These are phyloP conservation scores for Argyra leucocephala DNA, from an alignment of 2,888 invertebrate genomes.

Conservation along the genomic window DNA sequence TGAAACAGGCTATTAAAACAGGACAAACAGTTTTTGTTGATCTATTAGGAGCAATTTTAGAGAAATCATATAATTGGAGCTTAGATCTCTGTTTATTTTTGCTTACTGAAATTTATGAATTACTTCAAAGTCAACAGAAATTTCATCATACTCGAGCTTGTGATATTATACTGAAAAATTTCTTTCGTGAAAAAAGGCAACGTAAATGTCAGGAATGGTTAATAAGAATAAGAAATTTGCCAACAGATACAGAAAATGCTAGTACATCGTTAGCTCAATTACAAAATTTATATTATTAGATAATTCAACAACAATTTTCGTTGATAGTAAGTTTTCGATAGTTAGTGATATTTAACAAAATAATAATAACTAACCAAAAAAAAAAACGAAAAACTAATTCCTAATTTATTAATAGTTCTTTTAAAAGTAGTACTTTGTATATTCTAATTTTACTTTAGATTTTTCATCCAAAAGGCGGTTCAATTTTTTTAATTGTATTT, in stretches of 20 bases:
- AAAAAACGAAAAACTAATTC: too few relatives aligned
- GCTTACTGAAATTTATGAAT: conserved; percentile 76
- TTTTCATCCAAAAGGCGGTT: too few relatives aligned
- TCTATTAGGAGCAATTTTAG: conserved; percentile 75
- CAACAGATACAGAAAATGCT: conserved; percentile 68
- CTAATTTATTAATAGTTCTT: too few relatives aligned
- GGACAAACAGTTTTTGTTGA: conserved; percentile 83
- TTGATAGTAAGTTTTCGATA: not conserved
- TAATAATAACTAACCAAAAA: too few relatives aligned
- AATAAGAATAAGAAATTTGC: conserved; percentile 66
- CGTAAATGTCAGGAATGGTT: conserved; percentile 82
- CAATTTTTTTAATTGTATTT: too few relatives aligned
- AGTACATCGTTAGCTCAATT: conserved; percentile 39
- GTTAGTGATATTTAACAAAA: not conserved
- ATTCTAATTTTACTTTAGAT: too few relatives aligned
- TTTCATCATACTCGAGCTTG: conserved; percentile 83
- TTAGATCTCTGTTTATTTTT: conserved; percentile 82
- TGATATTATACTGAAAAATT: conserved; percentile 82
- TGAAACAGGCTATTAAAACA: conserved; percentile 78
- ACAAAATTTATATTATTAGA: conserved; percentile 30
- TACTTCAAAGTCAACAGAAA: conserved; percentile 90
- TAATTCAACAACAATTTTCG: not conserved
- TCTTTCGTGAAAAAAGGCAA: conserved; percentile 89
- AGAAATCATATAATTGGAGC: conserved; percentile 89
- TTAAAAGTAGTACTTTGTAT: too few relatives aligned